Base-by-base conservation (phyloP, 1,140 invertebrate genomes). In the Pseudachorutes palmiensis region DNA sequence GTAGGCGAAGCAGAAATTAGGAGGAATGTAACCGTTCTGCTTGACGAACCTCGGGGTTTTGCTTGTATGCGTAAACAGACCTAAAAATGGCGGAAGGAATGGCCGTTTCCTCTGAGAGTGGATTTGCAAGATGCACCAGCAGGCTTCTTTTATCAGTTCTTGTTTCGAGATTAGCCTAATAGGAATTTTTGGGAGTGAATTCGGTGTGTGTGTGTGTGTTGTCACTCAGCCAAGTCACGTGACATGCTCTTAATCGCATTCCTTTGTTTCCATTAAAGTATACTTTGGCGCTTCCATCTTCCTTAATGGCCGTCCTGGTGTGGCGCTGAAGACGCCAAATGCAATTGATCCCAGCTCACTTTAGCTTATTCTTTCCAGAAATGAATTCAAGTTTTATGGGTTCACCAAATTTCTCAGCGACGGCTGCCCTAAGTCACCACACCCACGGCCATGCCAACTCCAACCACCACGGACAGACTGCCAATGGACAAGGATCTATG, bases 401-500 rank as follows among this genome's bases (percentile, higher is more conserved):
- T 68, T 70, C 71, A 64, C 71, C 71, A 66, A 70, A 64, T 61
- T 72, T 72, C 33, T 48, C 67, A 64, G 68, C 68, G 62, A 67
- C 71, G 24, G 24, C 51, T 31, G 66, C 71, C 64, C 65, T 69
- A 33, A 69, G 70, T 68, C 71, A 72, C 64, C 68, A 70, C n/a
- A n/a, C n/a, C 57, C 64, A 60, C 36, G 58, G 59, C 62, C 62
- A 67, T 62, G 55, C 32, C 49, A 1, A 48, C 32, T 55, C 36
- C 63, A 41, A 30, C 51, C n/a, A 45, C 3, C 2, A 55, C 51
- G 9, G 19, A 19, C 36, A 45, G 36, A 12, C 36, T 9, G 36
- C 36, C 36, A 45, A 45, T 45, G 36, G 36, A 9, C 36, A 45
- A 45, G 9, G 9, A 14, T 19, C 51, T 3, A 22, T 55, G 3